Evolutionary conservation across 1,140 invertebrate species (phyloP).

Genomic region (Trichomalopsis sarcophagae): DNA sequence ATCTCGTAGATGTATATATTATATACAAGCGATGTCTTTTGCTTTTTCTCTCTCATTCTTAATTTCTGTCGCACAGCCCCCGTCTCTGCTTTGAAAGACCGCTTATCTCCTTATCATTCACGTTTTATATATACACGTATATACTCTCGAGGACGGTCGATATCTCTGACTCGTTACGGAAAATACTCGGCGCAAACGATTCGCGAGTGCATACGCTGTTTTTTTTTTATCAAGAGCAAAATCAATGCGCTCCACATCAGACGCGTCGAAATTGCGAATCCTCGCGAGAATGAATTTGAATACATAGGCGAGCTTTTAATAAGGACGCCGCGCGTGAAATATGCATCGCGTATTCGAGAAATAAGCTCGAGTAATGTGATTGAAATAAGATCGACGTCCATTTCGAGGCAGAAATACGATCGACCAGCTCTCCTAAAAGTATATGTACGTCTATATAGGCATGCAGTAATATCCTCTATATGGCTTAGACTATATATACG

Average conservation of each 20-base stretch:
- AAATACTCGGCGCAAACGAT: not conserved
- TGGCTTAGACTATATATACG: conserved; percentile 3
- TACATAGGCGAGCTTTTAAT: not conserved
- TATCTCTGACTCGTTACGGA: conserved; percentile 39
- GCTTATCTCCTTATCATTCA: conserved; percentile 43
- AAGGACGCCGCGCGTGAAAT: not conserved
- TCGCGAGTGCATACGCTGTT: not conserved
- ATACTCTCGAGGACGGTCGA: conserved; percentile 39
- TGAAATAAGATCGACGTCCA: not conserved
- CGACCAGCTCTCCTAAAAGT: conserved; percentile 33
- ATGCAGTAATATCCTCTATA: conserved; percentile 37
- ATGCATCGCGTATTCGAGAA: not conserved
- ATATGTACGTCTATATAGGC: conserved; percentile 27
- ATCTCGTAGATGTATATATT: not conserved
- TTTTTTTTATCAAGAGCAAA: conserved; percentile 6
- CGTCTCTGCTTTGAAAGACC: conserved; percentile 26
- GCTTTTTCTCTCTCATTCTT: conserved; percentile 46
- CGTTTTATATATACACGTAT: not conserved
- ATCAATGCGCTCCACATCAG: not conserved
- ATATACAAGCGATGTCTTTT: not conserved
- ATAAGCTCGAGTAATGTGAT: not conserved
- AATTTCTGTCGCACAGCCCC: conserved; percentile 40
- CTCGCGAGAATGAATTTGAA: not conserved
- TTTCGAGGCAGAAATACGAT: conserved; percentile 35
- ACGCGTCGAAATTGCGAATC: too few species aligned